Base-by-base conservation (phyloP, 2,888 invertebrate genomes). In the Boloria euphrosyne region DNA sequence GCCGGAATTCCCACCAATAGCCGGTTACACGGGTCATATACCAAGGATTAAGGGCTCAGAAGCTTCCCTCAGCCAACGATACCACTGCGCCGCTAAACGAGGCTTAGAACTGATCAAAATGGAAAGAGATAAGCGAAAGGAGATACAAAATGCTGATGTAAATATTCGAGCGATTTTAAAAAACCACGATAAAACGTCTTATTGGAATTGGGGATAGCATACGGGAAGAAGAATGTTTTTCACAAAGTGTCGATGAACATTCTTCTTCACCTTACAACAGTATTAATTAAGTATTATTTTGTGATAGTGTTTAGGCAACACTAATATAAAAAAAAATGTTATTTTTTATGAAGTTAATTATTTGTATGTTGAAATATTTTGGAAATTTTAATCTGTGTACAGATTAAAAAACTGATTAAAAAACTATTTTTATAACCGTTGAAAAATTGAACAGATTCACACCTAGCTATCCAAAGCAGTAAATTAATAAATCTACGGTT, bases 1-100 rank as follows among this genome's bases (percentile, higher is more conserved):
- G 7, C 93, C 95, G 0, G 95, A 95, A 78, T 93, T 93, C 74
- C 95, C 95, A 18, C 95, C 95, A 16, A 95, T 95, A 75, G 94
- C 95, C 0, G 95, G 95, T 10, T 95, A 95, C 82, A 95, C 95
- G 0, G 95, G 95, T 4, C 95, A 95, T 79, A 95, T 95, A 68
- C 95, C 95, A 4, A 91, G 94, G 54, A 94, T 95, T 61, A 94
- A 93, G 77, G 94, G 94, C 14, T 93, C 93, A 0, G 95, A 95
- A 80, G 93, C 94, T 0, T 95, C 95, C 0, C 87, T 95, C n/a
- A 95, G 95, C 67, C 94, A 94, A 78, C 84, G 95, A 69, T 95
- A 95, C 80, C 94, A 94, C 71, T 94, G 94, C 76, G 95, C 95
- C 0, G 95, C 95, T 3, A 94, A 93, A 81, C 93, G 93, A 44